Conservation (phyloP, 2,797 vertebrate species). For the Apogon talboti region DNA sequence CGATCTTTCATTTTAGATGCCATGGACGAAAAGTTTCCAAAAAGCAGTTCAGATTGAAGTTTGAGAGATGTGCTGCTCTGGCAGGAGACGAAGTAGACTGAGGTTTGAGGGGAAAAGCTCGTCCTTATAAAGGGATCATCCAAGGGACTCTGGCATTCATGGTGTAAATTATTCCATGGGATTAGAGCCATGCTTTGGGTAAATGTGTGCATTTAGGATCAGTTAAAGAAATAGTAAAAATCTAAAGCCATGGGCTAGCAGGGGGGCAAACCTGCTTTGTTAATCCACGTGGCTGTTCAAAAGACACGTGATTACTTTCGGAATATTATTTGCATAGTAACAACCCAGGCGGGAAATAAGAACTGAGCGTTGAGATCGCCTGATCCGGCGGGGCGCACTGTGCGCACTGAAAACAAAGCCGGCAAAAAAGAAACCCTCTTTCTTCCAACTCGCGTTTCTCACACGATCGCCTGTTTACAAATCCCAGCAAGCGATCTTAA, state of each 20-base stretch:
- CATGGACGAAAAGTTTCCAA: slow-evolving; percentile 79
- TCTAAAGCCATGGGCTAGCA: slow-evolving; percentile 84
- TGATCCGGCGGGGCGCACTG: slow-evolving; percentile 84
- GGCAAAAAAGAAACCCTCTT: slow-evolving; percentile 80
- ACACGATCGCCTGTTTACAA: slow-evolving; percentile 90
- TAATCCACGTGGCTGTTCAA: slow-evolving; percentile 97
- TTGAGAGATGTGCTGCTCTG: slow-evolving; percentile 60
- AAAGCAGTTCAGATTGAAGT: slow-evolving; percentile 27
- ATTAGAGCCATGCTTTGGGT: slow-evolving; percentile 90
- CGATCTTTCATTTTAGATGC: slow-evolving; percentile 94
- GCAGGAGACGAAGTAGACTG: slow-evolving; percentile 78
- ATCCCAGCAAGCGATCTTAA: slow-evolving; percentile 89
- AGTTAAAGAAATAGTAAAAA: slow-evolving; percentile 88
- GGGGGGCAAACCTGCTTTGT: slow-evolving; percentile 93
- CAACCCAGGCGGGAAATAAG: slow-evolving; percentile 84
- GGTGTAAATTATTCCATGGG: slow-evolving; percentile 91
- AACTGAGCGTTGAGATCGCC: slow-evolving; percentile 77
- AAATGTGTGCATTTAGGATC: slow-evolving; percentile 94
- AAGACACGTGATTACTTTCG: slow-evolving; percentile 91
- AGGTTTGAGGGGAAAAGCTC: slow-evolving; percentile 60
- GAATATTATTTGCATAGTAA: slow-evolving; percentile 90
- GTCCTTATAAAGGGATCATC: slow-evolving; percentile 91
- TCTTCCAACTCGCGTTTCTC: slow-evolving; percentile 86
- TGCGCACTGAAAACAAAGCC: slow-evolving; percentile 86
- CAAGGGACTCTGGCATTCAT: slow-evolving; percentile 86